A percentile compares a stretch with the other conserved stretches of the same genome.
Conservation (phyloP, 1,140 invertebrate species). For the Microplitis mediator region DNA sequence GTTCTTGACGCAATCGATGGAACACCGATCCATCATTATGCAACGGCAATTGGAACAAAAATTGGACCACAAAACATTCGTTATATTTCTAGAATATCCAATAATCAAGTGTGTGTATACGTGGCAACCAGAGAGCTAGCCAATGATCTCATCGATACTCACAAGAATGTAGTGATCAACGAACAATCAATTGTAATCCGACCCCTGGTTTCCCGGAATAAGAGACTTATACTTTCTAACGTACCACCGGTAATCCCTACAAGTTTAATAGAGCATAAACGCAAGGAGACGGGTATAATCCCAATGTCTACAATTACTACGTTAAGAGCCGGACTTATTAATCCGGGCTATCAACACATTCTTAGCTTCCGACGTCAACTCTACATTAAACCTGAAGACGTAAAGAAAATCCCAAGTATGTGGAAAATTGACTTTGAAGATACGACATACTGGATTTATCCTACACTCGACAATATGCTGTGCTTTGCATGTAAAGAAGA, state of each 20-base stretch:
- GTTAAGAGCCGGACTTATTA: no score
- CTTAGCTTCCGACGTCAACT: slow-evolving; percentile 5
- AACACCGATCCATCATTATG: neutral
- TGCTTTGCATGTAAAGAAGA: slow-evolving; percentile 4
- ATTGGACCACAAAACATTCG: neutral
- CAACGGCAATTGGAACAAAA: neutral
- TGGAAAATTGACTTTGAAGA: slow-evolving; percentile 12
- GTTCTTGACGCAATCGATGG: neutral
- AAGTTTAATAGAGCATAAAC: no score
- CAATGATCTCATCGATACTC: neutral
- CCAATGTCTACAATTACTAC: no score
- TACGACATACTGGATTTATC: slow-evolving; percentile 17
- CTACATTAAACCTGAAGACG: neutral
- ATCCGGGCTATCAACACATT: neutral
- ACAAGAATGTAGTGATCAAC: neutral
- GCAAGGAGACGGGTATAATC: no score
- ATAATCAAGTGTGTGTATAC: neutral
- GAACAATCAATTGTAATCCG: neutral
- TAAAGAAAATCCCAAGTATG: neutral
- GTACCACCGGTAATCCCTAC: no score
- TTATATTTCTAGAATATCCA: neutral
- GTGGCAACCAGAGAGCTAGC: neutral
- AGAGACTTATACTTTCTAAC: no score
- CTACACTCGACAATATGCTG: neutral
- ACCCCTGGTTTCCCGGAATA: neutral